phyloP scores from a whole-genome alignment of 2,888 invertebrate genomes.

The Strigamia transsilvanica region DNA sequence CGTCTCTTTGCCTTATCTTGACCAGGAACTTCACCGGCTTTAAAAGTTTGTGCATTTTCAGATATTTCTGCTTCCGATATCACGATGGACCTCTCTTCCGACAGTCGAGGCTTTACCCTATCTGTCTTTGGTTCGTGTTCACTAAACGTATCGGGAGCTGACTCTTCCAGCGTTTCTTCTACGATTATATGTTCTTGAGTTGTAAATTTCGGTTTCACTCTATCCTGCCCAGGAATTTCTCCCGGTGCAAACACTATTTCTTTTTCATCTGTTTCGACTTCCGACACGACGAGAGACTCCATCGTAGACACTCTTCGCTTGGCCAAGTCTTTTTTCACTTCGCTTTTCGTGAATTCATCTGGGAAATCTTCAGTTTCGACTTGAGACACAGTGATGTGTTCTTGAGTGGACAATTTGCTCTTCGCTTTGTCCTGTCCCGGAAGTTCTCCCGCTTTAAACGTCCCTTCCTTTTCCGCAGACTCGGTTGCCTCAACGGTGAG shows the following conservation, averaged over 20 bases:
- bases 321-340: conserved; percentile 39
- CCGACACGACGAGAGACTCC: conserved; percentile 53
- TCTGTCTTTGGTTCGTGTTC: conserved; percentile 41
- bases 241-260: conserved; percentile 51
- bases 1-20: conserved; percentile 65
- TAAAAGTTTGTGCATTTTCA: background rate
- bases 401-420: conserved; percentile 48
- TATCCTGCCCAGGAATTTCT: conserved; percentile 50
- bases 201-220: conserved; percentile 42
- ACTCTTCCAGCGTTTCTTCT: conserved; percentile 51
- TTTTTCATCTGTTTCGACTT: conserved; percentile 51
- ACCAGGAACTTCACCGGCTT: conserved; percentile 64
- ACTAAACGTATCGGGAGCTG: conserved; percentile 50
- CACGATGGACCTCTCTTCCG: conserved; percentile 58
- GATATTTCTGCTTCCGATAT: conserved; percentile 54
- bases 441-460: conserved; percentile 52
- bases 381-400: conserved; percentile 58
- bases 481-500: conserved; percentile 62
- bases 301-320: conserved; percentile 16
- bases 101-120: conserved; percentile 56
- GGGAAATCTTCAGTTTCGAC: conserved; percentile 43
- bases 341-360: conserved; percentile 50
- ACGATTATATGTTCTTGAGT: conserved; percentile 54
- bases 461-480: conserved; percentile 50
- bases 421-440: conserved; percentile 55